Conservation (phyloP, 1,140 invertebrate genomes). For the Homarus americanus region DNA sequence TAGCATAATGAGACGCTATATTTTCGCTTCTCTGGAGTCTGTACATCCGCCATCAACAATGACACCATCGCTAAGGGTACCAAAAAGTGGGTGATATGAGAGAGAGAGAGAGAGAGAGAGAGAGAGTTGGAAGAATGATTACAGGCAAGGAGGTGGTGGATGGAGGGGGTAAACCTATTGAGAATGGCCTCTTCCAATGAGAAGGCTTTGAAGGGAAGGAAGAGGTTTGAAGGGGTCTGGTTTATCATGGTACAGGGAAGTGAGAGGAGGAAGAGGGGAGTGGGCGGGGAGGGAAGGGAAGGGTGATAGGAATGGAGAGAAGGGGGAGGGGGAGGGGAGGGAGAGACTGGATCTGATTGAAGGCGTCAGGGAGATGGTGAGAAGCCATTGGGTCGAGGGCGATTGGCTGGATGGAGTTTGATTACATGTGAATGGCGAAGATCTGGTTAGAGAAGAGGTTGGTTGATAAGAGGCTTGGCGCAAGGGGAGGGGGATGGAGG, state of each 20-base stretch:
- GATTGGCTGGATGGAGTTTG: not conserved
- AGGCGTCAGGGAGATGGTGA: not conserved
- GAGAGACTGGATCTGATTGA: not conserved
- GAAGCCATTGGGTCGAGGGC: not conserved
- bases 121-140: not conserved
- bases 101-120: not conserved
- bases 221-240: not conserved
- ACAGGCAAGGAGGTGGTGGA: not conserved
- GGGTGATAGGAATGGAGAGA: not conserved
- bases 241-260: too few species aligned
- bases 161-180: not conserved
- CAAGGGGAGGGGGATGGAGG: not conserved
- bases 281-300: not conserved
- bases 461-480: not conserved
- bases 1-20: too few species aligned
- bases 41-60: too few species aligned
- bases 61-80: too few species aligned
- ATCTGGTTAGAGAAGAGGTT: too few species aligned
- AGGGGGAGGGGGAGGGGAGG: not conserved
- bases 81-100: too few species aligned
- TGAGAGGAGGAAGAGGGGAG: too few species aligned
- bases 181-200: too few species aligned
- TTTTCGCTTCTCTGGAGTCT: too few species aligned
- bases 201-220: not conserved
- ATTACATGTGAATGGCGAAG: not conserved